These are phyloP conservation scores for Hypolimnas misippus DNA, from an alignment of 2,888 invertebrate species.

Conservation along the genomic window DNA sequence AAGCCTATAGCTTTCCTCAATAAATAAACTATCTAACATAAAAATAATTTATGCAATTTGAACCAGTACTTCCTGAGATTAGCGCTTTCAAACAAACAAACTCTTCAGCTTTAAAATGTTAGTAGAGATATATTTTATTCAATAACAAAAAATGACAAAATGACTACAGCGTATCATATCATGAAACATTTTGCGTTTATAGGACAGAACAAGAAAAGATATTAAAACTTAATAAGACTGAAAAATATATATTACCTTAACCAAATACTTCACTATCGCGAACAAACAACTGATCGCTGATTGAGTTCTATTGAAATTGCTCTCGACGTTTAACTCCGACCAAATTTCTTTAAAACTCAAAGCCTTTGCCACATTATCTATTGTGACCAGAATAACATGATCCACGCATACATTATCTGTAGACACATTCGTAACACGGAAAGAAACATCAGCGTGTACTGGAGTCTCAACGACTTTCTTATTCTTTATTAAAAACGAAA, in stretches of 20 bases:
- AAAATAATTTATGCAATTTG: too few relatives aligned
- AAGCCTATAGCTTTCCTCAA: too few relatives aligned
- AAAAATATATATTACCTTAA: conserved; percentile 61
- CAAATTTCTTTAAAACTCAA: conserved; percentile 70
- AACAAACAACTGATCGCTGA: conserved; percentile 79
- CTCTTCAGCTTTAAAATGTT: too few relatives aligned
- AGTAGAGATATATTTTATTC: too few relatives aligned
- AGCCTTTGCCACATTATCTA: conserved; percentile 72
- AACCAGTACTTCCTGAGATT: too few relatives aligned
- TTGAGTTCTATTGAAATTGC: conserved; percentile 71
- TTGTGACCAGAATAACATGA: conserved; percentile 63
- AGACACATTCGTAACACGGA: conserved; percentile 54
- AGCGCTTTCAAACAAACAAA: too few relatives aligned
- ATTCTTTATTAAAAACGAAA: conserved; percentile 79
- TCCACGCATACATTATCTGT: conserved; percentile 71
- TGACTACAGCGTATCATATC: too few relatives aligned
- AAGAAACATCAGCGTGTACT: conserved; percentile 72
- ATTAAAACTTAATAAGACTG: conserved; percentile 3
- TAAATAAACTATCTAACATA: too few relatives aligned
- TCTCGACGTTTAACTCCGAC: conserved; percentile 71
- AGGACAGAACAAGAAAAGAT: conserved; percentile 39
- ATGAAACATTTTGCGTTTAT: too few relatives aligned
- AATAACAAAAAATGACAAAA: too few relatives aligned
- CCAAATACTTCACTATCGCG: conserved; percentile 74
- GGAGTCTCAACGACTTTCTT: conserved; percentile 76